Base-by-base conservation (phyloP, 2,888 invertebrate species). In the Lasius fuliginosus region DNA sequence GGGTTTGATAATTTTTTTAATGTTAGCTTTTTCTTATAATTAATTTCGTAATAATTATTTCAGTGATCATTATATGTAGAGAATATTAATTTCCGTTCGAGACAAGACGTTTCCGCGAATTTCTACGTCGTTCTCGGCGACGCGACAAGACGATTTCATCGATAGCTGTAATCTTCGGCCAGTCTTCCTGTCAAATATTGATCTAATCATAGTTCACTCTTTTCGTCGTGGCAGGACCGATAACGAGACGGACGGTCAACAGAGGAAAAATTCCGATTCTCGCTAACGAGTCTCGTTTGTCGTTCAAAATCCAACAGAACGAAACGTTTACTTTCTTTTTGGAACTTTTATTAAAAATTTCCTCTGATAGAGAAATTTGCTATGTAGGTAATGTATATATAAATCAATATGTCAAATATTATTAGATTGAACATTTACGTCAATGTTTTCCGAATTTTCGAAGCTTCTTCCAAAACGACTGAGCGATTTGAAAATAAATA, bases 121-220 rank as follows among this genome's bases (percentile, higher is more conserved):
- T 77, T 56, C 27, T 79, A 36, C 60, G 8, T 8, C 15, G 53
- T 46, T 60, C 9, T 58, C 4, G 40, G 15, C 12, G 5, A 58
- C 33, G 42, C 27, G 53, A 82, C 15, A 64, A 71, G 8, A 71
- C 53, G 15, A 76, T 69, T 69, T 74, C 68, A 64, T 65, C 73
- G 49, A 27, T 36, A 33, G 9, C 42, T 46, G 77, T 84, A 86
- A 86, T 86, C 88, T 85, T 65, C 73, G 77, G 56, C 76, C 36
- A 64, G 85, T 67, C 83, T 86, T 67, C 53, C 71, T 56, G 68
- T 81, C 79, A 89, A 89, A 89, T 89, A 89, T 89, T 86, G 88
- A 60, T 62, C 49, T 77, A 53, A 40, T 42, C 84, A 46, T 53
- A 42, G 64, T 83, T 79, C 71, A 18, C 49, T 83, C 69, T 69